phyloP scores from a whole-genome alignment of 2,113 vertebrate species.

The Sterna hirundo region DNA sequence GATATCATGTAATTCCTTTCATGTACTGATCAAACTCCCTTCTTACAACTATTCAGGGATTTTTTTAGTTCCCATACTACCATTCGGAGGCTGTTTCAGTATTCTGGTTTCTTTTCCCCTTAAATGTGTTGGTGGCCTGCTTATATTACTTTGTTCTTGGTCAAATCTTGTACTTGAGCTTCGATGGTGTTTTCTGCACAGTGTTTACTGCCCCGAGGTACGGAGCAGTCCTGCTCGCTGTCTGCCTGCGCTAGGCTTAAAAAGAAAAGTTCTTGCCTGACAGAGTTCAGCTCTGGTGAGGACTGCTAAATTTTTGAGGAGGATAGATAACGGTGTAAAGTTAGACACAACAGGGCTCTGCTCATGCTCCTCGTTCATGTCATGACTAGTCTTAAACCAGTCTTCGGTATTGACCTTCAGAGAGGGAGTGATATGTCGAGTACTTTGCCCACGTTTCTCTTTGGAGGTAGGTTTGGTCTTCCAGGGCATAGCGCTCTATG shows the following conservation, averaged over 20 bases:
- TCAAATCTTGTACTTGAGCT: neutral
- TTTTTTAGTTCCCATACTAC: neutral
- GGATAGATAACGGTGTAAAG: neutral
- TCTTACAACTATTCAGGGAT: neutral
- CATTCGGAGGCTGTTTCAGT: neutral
- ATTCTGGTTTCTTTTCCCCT: neutral
- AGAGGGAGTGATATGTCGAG: neutral
- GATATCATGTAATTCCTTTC: constrained; percentile 2
- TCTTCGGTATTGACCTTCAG: neutral
- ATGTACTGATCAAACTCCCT: constrained; percentile 4
- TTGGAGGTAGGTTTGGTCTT: neutral
- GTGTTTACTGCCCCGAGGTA: neutral
- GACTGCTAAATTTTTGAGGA: neutral
- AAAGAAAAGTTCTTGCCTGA: neutral
- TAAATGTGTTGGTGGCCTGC: neutral
- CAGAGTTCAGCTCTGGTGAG: neutral
- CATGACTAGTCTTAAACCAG: neutral
- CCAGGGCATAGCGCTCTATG: fast-evolving
- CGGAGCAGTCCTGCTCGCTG: neutral
- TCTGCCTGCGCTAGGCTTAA: neutral
- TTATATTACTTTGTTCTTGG: neutral
- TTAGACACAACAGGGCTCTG: neutral
- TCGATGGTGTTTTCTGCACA: neutral
- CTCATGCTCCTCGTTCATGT: neutral
- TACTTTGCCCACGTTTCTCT: neutral